A percentile compares a stretch with the other conserved stretches of the same genome.
Evolutionary conservation across 2,888 invertebrate species (phyloP).

Genomic region (Arge pagana): DNA sequence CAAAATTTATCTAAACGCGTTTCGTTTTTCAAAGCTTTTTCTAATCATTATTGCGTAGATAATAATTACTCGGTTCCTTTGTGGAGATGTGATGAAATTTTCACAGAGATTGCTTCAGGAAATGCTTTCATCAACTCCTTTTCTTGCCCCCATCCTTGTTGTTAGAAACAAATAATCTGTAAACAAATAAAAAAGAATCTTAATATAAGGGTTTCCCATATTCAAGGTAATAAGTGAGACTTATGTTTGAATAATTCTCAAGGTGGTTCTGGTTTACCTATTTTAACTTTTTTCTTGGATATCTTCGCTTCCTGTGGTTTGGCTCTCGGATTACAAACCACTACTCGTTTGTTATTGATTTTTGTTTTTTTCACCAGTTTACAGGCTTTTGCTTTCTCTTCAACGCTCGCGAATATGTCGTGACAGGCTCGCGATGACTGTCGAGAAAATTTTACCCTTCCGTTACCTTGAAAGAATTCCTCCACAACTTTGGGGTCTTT

Average conservation of each 20-base stretch:
- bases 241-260: conserved; percentile 39
- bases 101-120: conserved; percentile 36
- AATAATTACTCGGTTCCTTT: conserved; percentile 28
- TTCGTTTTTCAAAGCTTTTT: background rate
- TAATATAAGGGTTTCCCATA: background rate
- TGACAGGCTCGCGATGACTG: conserved; percentile 44
- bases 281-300: conserved; percentile 30
- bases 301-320: conserved; percentile 1
- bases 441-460: conserved; percentile 41
- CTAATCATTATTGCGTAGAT: background rate
- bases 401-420: conserved; percentile 39
- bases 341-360: conserved; percentile 38
- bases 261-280: conserved; percentile 34
- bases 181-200: conserved; percentile 10
- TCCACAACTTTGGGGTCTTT: conserved; percentile 37
- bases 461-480: conserved; percentile 40
- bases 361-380: conserved; percentile 32
- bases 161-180: conserved; percentile 43
- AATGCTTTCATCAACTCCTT: conserved; percentile 40
- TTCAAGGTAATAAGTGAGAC: conserved; percentile 15
- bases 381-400: conserved; percentile 42
- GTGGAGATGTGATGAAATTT: conserved; percentile 33
- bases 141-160: conserved; percentile 37
- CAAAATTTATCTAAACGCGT: too few species aligned
- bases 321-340: conserved; percentile 27